phyloP scores from a whole-genome alignment of 2,888 invertebrate species.

The Stramonita haemastoma region DNA sequence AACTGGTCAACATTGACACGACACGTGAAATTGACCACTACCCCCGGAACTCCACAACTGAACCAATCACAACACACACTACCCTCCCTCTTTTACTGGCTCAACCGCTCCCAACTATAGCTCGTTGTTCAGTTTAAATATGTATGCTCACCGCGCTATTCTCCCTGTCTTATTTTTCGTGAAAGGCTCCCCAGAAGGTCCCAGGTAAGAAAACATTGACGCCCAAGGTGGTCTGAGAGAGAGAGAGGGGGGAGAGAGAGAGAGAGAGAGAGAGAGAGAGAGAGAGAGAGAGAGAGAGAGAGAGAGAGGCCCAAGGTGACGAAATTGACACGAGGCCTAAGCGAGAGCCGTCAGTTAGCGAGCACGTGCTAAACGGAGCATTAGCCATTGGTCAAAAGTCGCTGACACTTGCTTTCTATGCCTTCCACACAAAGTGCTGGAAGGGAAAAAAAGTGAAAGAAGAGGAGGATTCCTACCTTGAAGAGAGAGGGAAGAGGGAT shows the following conservation, averaged over 20 bases:
- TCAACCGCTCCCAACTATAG: background rate
- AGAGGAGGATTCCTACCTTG: no score
- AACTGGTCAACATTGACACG: conserved; percentile 11
- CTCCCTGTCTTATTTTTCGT: no score
- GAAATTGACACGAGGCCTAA: background rate
- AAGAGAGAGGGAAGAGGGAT: no score
- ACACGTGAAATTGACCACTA: conserved; percentile 1
- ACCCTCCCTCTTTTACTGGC: background rate
- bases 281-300: background rate
- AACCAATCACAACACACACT: background rate
- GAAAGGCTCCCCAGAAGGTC: background rate
- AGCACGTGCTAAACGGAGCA: conserved; percentile 3
- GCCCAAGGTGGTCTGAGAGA: background rate
- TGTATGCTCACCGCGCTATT: background rate
- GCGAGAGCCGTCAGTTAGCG: background rate
- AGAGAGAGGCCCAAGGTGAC: background rate
- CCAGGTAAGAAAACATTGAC: conserved; percentile 13
- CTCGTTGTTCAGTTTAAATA: background rate
- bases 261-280: background rate
- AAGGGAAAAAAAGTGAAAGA: no score
- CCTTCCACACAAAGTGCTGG: no score
- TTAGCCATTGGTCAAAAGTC: background rate
- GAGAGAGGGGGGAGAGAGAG: background rate
- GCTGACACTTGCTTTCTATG: background rate
- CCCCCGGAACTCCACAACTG: background rate